These are phyloP conservation scores for Cheilinus undulatus DNA, from an alignment of 2,113 vertebrate species.

Conservation along the genomic window DNA sequence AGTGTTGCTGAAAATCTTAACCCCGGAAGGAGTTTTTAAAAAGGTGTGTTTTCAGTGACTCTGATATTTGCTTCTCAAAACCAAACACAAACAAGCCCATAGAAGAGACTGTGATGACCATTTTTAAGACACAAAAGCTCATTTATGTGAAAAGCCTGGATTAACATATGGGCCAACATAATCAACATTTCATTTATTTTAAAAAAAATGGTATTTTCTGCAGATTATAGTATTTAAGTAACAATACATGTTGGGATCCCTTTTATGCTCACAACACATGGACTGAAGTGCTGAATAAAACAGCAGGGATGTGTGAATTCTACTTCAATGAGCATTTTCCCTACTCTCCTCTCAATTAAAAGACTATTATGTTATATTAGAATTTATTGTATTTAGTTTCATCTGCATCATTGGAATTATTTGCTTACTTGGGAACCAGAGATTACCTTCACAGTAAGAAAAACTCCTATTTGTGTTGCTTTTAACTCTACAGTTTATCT, in stretches of 20 bases:
- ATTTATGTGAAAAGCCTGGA: conserved; percentile 35
- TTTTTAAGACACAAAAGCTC: conserved; percentile 24
- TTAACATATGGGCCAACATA: conserved; percentile 23
- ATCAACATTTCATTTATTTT: conserved; percentile 34
- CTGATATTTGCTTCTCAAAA: no score
- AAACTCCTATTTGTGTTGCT: background rate
- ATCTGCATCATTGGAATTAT: conserved; percentile 4
- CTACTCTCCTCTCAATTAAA: conserved; percentile 10
- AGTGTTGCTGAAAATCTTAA: no score
- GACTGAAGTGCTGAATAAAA: conserved; percentile 23
- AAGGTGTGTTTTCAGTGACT: no score
- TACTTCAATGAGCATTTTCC: conserved; percentile 6
- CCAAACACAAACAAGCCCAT: no score
- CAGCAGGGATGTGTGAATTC: conserved; percentile 3
- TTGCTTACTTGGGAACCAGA: background rate
- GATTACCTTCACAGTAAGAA: background rate
- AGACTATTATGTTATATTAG: conserved; percentile 5
- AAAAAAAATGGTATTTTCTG: conserved; percentile 32
- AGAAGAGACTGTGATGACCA: no score
- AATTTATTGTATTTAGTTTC: conserved; percentile 2
- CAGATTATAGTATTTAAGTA: conserved; percentile 28
- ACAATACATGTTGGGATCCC: conserved; percentile 3
- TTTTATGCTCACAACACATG: conserved; percentile 29
- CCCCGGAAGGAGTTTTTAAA: no score
- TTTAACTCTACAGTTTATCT: background rate